These are phyloP conservation scores for Manis javanica DNA, from an alignment of 2,797 vertebrate genomes.

Conservation along the genomic window DNA sequence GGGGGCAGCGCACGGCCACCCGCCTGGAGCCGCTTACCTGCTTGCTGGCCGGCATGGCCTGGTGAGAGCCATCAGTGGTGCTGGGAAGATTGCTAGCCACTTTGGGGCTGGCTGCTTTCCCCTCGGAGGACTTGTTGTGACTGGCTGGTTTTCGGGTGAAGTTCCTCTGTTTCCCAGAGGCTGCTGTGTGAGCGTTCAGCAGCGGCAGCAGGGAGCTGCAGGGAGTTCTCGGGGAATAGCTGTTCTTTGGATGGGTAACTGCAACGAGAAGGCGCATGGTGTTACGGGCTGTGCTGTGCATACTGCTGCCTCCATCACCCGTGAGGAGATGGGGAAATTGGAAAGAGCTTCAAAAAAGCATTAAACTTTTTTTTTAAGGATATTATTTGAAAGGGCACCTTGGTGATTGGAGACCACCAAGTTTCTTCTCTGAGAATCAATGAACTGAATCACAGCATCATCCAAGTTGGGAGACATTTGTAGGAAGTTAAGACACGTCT, in stretches of 20 bases:
- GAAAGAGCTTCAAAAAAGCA: background rate
- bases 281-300: background rate
- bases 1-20: rapidly evolving
- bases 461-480: background rate
- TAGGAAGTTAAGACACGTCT: background rate
- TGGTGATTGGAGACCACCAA: background rate
- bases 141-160: slow-evolving; percentile 79
- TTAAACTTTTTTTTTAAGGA: background rate
- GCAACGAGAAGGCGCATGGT: slow-evolving; percentile 36
- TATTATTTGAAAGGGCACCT: background rate
- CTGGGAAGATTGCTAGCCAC: slow-evolving; percentile 68
- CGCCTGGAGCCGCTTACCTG: slow-evolving; percentile 81
- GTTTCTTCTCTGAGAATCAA: background rate
- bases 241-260: slow-evolving; percentile 91
- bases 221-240: slow-evolving; percentile 87
- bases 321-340: background rate
- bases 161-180: slow-evolving; percentile 80
- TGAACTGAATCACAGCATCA: background rate
- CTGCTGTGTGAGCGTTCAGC: slow-evolving; percentile 63
- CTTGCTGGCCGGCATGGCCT: slow-evolving; percentile 81
- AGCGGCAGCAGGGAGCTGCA: slow-evolving; percentile 84
- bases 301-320: background rate
- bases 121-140: slow-evolving; percentile 83
- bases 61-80: slow-evolving; percentile 80
- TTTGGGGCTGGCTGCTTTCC: slow-evolving; percentile 81